Conservation (phyloP, 2,797 vertebrate species). For the Alfaro cultratus region DNA sequence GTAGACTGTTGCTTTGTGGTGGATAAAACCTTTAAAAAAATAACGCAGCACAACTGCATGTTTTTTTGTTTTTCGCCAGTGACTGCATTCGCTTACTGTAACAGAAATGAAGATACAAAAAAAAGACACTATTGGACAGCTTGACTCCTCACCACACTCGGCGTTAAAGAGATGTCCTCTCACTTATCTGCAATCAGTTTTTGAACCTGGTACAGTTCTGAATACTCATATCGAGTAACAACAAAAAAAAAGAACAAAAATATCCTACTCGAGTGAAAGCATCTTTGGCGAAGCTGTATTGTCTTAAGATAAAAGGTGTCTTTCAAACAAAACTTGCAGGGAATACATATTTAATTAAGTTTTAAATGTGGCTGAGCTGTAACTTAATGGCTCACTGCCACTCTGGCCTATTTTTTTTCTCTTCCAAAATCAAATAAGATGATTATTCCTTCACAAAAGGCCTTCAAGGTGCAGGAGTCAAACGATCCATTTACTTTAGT, state of each 20-base stretch:
- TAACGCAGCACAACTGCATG: conserved; percentile 30
- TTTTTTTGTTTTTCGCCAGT: not conserved
- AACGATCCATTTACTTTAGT: conserved; percentile 32
- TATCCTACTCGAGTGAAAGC: conserved; percentile 40
- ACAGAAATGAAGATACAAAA: conserved; percentile 28
- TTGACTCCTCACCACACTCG: conserved; percentile 32
- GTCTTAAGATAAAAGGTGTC: conserved; percentile 20
- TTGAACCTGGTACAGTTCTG: conserved; percentile 46
- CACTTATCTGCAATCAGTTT: conserved; percentile 40
- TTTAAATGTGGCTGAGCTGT: conserved; percentile 9
- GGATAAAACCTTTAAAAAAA: conserved; percentile 31
- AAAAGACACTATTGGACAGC: conserved; percentile 25
- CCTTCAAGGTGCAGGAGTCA: conserved; percentile 20
- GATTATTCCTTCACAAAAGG: conserved; percentile 21
- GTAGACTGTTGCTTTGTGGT: conserved; percentile 39
- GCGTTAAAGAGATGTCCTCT: conserved; percentile 22
- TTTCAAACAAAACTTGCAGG: conserved; percentile 12
- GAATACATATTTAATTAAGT: conserved; percentile 17
- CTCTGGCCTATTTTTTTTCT: conserved; percentile 5
- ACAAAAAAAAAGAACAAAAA: conserved; percentile 33
- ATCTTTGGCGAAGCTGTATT: conserved; percentile 15
- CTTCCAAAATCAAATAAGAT: conserved; percentile 16
- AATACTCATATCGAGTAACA: conserved; percentile 65
- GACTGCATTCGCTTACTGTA: conserved; percentile 24
- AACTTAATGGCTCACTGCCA: conserved; percentile 11